Evolutionary conservation across 2,888 invertebrate genomes (phyloP).

Genomic region (Eubasilissa splendida): DNA sequence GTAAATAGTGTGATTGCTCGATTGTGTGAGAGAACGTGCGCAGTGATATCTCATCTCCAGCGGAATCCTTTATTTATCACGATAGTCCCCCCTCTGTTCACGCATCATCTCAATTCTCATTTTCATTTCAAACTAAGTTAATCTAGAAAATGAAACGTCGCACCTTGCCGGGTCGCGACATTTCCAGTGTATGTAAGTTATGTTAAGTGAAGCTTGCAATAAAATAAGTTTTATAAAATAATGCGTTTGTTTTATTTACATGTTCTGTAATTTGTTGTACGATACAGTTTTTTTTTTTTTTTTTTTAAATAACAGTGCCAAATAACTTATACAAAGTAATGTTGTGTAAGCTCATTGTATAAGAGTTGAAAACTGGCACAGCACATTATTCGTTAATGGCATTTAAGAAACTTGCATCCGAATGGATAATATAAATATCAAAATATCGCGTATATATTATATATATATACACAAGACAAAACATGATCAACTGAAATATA

Average conservation of each 20-base stretch:
- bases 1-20: constrained; percentile 51
- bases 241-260: neutral
- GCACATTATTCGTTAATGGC: no score
- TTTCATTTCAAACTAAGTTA: constrained; percentile 49
- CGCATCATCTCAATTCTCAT: constrained; percentile 41
- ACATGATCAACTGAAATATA: no score
- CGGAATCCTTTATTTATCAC: constrained; percentile 49
- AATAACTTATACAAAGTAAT: no score
- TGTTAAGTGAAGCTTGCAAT: constrained; percentile 55
- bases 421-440: no score
- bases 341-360: no score
- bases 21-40: constrained; percentile 51
- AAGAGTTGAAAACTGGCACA: no score
- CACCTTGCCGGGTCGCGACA: constrained; percentile 42
- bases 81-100: constrained; percentile 19
- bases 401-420: no score
- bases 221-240: constrained; percentile 56
- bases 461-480: no score
- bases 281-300: neutral
- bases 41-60: constrained; percentile 42
- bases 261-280: no score
- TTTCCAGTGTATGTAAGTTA: constrained; percentile 56
- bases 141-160: constrained; percentile 42
- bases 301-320: no score
- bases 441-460: no score